Conservation (phyloP, 1,140 invertebrate species). For the Bombus vancouverensis region DNA sequence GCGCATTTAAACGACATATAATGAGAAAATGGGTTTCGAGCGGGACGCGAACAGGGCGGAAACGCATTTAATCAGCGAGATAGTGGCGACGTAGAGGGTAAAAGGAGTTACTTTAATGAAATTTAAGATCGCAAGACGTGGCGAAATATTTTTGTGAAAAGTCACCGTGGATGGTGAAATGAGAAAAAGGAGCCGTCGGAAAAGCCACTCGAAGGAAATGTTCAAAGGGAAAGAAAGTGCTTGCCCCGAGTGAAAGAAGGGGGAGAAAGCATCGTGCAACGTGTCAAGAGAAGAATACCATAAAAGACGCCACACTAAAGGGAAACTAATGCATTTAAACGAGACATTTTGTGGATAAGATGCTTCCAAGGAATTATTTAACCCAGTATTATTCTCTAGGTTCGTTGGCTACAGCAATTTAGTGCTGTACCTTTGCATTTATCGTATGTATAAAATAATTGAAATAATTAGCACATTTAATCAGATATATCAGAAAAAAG, state of each 20-base stretch:
- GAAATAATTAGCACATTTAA: no score
- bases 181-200: background rate
- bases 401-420: no score
- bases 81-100: background rate
- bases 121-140: background rate
- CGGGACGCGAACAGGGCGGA: background rate
- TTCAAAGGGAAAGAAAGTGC: background rate
- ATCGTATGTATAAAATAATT: no score
- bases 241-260: background rate
- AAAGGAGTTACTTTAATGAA: background rate
- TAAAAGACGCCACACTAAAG: background rate
- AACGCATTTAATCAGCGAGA: background rate
- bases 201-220: background rate
- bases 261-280: background rate
- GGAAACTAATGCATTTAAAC: slow-evolving; percentile 18
- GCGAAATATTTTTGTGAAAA: background rate
- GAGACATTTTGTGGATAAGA: background rate
- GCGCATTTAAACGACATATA: background rate
- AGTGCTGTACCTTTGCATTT: no score
- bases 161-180: background rate
- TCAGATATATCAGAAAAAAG: no score
- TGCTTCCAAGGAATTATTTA: background rate
- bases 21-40: background rate
- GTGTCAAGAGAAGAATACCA: background rate
- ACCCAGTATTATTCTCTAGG: background rate